Base-by-base conservation (phyloP, 2,888 invertebrate genomes). In the Amphiduros pacificus region DNA sequence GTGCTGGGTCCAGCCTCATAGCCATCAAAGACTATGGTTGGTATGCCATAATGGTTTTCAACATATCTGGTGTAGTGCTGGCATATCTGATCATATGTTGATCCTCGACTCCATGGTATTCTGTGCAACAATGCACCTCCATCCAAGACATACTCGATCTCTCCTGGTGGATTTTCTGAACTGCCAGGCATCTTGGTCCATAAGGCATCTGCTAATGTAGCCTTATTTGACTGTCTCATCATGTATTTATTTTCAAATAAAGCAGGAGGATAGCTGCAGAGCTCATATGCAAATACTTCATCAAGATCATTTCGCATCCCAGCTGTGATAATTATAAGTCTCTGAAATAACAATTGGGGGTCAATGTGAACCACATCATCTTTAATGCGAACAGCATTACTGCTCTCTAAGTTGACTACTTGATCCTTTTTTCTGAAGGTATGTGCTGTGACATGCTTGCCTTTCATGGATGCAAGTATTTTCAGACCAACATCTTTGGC, bases 281-380 rank as follows among this genome's bases (percentile, higher is more conserved):
- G 58, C 44, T 64, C 64, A 20, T 52, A 20, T 22, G 11, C 28
- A 52, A 56, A 62, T 48, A n/a, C 58, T 17, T 20, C 26, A 6
- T 41, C 17, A 3, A 62, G 51, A 9, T 62, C 60, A 50, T 41
- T 27, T 9, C 17, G 27, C 27, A 60, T 41, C 17, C 64, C 59
- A 27, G 57, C 70, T 20, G 64, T 59, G 9, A 62, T 31, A n/a
- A n/a, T n/a, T n/a, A n/a, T n/a, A 14, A 71, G 56, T 24, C 71
- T 24, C 52, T 73, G 72, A 50, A 72, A 71, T 6, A 72, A 40
- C 0, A 70, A 62, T 32, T 70, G 67, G n/a, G 69, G 64, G 52
- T 72, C 72, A 5, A 71, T 56, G 14, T 64, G 22, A 17, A 70
- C 48, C 26, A 28, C 26, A 11, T 69, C 68, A 11, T 50, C 58